Conservation (phyloP, 1,140 invertebrate genomes). For the Goniozus legneri region DNA sequence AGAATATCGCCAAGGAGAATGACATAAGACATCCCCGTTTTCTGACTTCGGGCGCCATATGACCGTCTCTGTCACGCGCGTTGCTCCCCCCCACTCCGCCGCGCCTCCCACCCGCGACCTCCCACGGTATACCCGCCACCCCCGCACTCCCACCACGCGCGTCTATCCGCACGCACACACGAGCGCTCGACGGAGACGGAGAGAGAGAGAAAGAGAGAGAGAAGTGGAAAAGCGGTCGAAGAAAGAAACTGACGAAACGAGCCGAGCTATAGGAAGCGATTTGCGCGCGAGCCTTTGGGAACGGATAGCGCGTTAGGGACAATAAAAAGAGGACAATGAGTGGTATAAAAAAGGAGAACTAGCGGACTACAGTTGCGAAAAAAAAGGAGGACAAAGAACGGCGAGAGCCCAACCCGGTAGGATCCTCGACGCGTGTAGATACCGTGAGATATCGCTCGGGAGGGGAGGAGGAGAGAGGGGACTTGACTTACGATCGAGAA, state of each 20-base stretch:
- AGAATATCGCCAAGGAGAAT: slow-evolving; percentile 33
- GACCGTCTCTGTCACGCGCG: slow-evolving; percentile 40
- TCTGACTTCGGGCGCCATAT: slow-evolving; percentile 43
- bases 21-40: slow-evolving; percentile 46
- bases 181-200: not conserved
- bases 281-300: too few relatives aligned
- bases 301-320: too few relatives aligned
- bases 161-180: too few relatives aligned
- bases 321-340: too few relatives aligned
- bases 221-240: too few relatives aligned
- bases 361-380: too few relatives aligned
- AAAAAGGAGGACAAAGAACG: not conserved
- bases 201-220: too few relatives aligned
- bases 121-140: slow-evolving; percentile 17
- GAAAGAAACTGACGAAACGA: not conserved
- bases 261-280: not conserved
- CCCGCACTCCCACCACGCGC: slow-evolving; percentile 27
- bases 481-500: too few relatives aligned
- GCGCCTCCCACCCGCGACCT: slow-evolving; percentile 11
- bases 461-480: not conserved
- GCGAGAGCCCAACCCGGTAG: too few relatives aligned
- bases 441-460: too few relatives aligned
- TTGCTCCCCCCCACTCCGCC: slow-evolving; percentile 19
- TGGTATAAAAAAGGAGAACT: too few relatives aligned
- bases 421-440: too few relatives aligned